These are phyloP conservation scores for Cardinalis cardinalis DNA, from an alignment of 2,113 vertebrate species.

Conservation along the genomic window DNA sequence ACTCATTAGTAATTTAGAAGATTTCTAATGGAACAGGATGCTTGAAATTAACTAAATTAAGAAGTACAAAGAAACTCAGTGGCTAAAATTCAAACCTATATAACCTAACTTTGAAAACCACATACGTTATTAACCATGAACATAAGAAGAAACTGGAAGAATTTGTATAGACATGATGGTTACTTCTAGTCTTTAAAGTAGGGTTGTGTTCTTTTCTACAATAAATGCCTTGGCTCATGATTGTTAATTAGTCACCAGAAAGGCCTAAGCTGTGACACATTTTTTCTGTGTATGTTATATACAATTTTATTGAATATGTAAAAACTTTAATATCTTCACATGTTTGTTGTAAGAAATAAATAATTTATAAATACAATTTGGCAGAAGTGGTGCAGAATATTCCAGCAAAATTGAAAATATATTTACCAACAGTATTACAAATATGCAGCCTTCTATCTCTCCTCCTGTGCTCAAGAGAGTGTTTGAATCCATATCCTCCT, in stretches of 20 bases:
- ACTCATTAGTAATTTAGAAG: not conserved
- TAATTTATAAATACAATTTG: not conserved
- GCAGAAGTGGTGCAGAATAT: not conserved
- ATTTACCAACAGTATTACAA: not conserved
- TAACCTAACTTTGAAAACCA: not conserved
- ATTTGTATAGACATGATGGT: not conserved
- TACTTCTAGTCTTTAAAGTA: not conserved
- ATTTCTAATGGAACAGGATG: not conserved
- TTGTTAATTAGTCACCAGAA: not conserved
- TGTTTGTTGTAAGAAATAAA: not conserved
- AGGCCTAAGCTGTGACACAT: not conserved
- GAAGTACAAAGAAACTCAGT: not conserved
- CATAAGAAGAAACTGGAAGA: not conserved
- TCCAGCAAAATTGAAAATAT: not conserved
- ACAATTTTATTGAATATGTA: not conserved
- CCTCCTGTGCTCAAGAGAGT: not conserved
- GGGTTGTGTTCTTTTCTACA: not conserved
- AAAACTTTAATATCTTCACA: not conserved
- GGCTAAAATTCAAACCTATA: not conserved
- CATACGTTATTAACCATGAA: not conserved
- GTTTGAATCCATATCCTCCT: not conserved
- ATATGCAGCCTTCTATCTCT: not conserved
- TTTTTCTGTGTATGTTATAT: not conserved
- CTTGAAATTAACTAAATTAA: not conserved
- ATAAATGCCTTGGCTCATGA: not conserved